Evolutionary conservation across 1,140 invertebrate genomes (phyloP), one percentile per base, ranked within the genome.

Genomic region (Pomacea maculata): DNA sequence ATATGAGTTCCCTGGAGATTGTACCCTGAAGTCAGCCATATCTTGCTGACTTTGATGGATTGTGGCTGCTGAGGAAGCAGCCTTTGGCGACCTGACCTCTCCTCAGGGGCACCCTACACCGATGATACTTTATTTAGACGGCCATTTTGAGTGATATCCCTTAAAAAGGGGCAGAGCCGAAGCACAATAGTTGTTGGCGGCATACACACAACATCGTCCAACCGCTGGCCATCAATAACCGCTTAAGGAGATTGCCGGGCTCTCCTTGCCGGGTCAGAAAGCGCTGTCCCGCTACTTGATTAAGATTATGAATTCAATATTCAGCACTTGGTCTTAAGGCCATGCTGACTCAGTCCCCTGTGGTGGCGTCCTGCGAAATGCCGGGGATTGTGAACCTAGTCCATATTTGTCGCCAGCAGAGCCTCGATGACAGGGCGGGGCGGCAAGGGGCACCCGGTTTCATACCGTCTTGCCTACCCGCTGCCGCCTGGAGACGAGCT

Each of bases 261-360:
- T 45, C 73, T 19, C 25, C 52, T 9, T 52, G 19, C 25, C 12
- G 54, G 9, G 52, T 45, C 52, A 45, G 21, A 34, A 61, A 21
- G 75, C 17, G 75, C 25, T 10, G 61, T 21, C 25, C 4, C 34
- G 29, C 45, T 29, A 25, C 63, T 29, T 64, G 75, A 63, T 68
- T 68, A 78, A 71, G 77, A 78, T 78, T 78, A 78, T 78, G 77
- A 78, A 34, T 78, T 78, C 77, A 78, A 78, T 78, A 78, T 78
- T 71, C 77, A 54, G 75, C 65, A 17, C 65, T 45, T 25, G 67
- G 29, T 70, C 67, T 70, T 25, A 12, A 34, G 67, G 67, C 29
- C 6, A n/a, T 70, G 67, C n/a, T 70, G 67, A 70, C 67, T 70
- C 67, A 70, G 67, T 25, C 67, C 67, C 21, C n/a, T 34, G 67